Evolutionary conservation across 2,113 vertebrate genomes (phyloP).

Genomic region (Orientallactaga bullata): DNA sequence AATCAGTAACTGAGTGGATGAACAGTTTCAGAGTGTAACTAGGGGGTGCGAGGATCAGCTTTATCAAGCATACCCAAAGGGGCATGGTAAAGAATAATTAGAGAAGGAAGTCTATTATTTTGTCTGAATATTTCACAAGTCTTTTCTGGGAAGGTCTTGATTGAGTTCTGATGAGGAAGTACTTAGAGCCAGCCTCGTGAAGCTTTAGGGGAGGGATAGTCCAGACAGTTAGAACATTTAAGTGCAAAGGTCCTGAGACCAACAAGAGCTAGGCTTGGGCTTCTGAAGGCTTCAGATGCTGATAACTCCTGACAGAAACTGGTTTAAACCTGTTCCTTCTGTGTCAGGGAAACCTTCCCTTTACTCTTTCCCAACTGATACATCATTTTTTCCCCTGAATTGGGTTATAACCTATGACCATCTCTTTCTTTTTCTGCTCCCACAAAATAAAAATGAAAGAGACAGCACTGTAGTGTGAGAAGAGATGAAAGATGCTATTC

Average conservation of each 20-base stretch:
- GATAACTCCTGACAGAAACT: background rate
- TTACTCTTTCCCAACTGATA: background rate
- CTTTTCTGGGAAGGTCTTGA: background rate
- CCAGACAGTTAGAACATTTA: background rate
- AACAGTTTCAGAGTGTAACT: background rate
- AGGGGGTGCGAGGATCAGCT: background rate
- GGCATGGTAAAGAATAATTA: background rate
- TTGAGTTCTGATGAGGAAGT: background rate
- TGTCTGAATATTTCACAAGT: background rate
- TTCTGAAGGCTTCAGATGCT: background rate
- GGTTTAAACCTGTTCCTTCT: background rate
- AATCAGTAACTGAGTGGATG: background rate
- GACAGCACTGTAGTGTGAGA: background rate
- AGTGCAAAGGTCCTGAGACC: background rate
- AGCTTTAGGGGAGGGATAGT: accelerated
- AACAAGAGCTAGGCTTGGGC: background rate
- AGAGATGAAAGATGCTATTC: slow-evolving; percentile 54
- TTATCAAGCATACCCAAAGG: accelerated
- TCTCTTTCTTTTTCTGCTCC: background rate
- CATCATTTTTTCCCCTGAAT: background rate
- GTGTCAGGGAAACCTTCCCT: background rate
- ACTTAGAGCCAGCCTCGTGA: accelerated
- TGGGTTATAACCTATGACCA: background rate
- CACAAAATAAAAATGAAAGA: slow-evolving; percentile 42
- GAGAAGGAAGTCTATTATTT: background rate